Conservation (phyloP, 2,888 invertebrate genomes). For the Sylvicola cinctus region DNA sequence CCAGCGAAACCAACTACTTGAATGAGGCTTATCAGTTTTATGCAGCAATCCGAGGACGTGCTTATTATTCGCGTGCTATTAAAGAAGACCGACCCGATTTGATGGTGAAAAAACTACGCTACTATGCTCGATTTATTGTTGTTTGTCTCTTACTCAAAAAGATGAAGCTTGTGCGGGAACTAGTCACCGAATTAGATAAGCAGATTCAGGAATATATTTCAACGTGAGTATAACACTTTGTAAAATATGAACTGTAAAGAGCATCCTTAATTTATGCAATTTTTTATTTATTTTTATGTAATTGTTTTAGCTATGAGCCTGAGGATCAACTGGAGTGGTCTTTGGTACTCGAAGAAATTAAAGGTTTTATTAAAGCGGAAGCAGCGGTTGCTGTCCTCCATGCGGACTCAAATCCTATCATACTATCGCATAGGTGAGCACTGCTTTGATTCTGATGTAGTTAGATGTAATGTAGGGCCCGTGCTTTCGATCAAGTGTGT, state of each 20-base stretch:
- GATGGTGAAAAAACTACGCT: constrained; percentile 89
- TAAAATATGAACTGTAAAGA: not conserved
- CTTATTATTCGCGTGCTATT: constrained; percentile 82
- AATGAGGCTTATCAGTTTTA: constrained; percentile 95
- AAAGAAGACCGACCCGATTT: constrained; percentile 88
- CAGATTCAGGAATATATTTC: constrained; percentile 90
- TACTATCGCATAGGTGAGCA: constrained; percentile 64
- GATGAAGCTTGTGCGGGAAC: constrained; percentile 78
- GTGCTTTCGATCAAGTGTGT: constrained; percentile 21
- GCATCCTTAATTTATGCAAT: not conserved
- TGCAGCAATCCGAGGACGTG: constrained; percentile 80
- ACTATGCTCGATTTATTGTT: constrained; percentile 91
- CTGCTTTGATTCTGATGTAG: constrained; percentile 6
- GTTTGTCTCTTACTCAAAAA: constrained; percentile 85
- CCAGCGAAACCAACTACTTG: constrained; percentile 89
- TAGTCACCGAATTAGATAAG: constrained; percentile 78
- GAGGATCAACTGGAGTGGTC: constrained; percentile 95
- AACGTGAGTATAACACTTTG: constrained; percentile 27
- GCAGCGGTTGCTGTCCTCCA: constrained; percentile 74
- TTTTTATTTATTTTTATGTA: not conserved
- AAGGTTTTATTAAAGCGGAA: constrained; percentile 85
- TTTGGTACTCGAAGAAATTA: constrained; percentile 81
- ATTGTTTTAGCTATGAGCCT: constrained; percentile 52
- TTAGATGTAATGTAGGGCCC: constrained; percentile 15
- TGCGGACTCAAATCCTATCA: constrained; percentile 66